Percentiles rank a stretch among this genome's conserved stretches.
phyloP scores from a whole-genome alignment of 2,888 invertebrate species.

The Smittia aterrima region DNA sequence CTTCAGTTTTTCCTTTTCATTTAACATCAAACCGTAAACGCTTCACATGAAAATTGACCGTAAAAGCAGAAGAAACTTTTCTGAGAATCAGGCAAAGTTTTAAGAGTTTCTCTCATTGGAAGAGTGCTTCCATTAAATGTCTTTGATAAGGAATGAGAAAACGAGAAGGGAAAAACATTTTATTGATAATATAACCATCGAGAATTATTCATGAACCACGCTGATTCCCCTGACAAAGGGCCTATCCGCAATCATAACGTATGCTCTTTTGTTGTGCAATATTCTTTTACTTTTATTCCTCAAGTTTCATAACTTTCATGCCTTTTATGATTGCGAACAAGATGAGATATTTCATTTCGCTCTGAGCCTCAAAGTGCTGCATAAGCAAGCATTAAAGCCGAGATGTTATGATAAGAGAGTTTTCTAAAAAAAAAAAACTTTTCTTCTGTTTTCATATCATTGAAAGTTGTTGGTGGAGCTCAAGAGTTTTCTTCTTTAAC shows the following conservation, averaged over 20 bases:
- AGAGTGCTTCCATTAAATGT: not conserved
- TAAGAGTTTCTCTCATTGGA: not conserved
- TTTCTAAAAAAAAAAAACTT: not conserved
- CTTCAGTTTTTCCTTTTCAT: not conserved
- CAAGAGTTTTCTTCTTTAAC: not conserved
- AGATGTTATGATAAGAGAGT: not conserved
- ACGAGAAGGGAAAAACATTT: not conserved
- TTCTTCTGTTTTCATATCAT: not conserved
- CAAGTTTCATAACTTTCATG: slow-evolving; percentile 3
- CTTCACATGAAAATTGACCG: slow-evolving; percentile 29
- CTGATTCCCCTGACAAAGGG: not conserved
- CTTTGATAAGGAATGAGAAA: not conserved
- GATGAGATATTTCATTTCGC: not conserved
- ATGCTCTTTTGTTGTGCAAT: slow-evolving; percentile 25
- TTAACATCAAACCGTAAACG: not conserved
- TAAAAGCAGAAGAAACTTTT: slow-evolving; percentile 18
- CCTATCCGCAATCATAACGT: slow-evolving; percentile 1
- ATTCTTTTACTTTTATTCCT: not conserved
- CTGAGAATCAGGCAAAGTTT: not conserved
- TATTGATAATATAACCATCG: slow-evolving; percentile 19
- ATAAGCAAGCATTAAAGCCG: not conserved
- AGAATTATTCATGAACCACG: slow-evolving; percentile 32
- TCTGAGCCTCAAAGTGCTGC: not conserved
- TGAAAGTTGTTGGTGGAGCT: not conserved
- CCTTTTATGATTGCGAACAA: not conserved